These are phyloP conservation scores for Harlomillsia oculata DNA, from an alignment of 1,140 invertebrate species.

Conservation along the genomic window DNA sequence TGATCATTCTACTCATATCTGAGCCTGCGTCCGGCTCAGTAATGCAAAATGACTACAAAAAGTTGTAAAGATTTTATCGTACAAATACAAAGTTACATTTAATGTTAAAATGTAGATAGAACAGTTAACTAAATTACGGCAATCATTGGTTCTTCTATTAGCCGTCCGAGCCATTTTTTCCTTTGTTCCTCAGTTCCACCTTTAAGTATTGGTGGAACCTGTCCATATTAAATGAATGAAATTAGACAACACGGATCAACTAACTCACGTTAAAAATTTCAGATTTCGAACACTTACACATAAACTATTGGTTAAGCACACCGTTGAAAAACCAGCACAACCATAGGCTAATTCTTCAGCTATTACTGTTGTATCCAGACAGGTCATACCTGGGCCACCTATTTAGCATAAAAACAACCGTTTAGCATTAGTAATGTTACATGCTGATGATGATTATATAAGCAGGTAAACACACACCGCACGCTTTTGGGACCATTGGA, in stretches of 20 bases:
- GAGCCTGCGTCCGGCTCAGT: slow-evolving; percentile 65
- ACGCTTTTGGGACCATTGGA: too few species aligned
- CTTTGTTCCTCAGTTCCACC: slow-evolving; percentile 78
- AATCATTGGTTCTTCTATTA: slow-evolving; percentile 74
- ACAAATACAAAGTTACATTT: background rate
- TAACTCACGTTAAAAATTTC: too few species aligned
- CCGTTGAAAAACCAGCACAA: slow-evolving; percentile 45
- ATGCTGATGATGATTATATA: too few species aligned
- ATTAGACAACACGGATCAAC: too few species aligned
- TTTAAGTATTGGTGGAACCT: slow-evolving; percentile 79
- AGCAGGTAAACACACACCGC: too few species aligned
- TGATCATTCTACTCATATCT: slow-evolving; percentile 48
- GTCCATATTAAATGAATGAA: too few species aligned
- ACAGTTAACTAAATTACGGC: slow-evolving; percentile 60
- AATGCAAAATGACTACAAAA: slow-evolving; percentile 72
- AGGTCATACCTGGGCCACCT: slow-evolving; percentile 46
- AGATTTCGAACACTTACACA: too few species aligned
- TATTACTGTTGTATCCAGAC: slow-evolving; percentile 46
- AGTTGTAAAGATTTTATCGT: too few species aligned
- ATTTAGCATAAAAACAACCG: too few species aligned
- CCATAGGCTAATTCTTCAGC: slow-evolving; percentile 55
- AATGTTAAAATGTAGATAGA: background rate
- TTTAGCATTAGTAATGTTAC: too few species aligned
- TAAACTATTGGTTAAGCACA: slow-evolving; percentile 34
- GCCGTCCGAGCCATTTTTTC: slow-evolving; percentile 81